Evolutionary conservation across 2,113 vertebrate species (phyloP), one percentile per base, ranked within the genome.

Genomic region (Oryzias curvinotus): DNA sequence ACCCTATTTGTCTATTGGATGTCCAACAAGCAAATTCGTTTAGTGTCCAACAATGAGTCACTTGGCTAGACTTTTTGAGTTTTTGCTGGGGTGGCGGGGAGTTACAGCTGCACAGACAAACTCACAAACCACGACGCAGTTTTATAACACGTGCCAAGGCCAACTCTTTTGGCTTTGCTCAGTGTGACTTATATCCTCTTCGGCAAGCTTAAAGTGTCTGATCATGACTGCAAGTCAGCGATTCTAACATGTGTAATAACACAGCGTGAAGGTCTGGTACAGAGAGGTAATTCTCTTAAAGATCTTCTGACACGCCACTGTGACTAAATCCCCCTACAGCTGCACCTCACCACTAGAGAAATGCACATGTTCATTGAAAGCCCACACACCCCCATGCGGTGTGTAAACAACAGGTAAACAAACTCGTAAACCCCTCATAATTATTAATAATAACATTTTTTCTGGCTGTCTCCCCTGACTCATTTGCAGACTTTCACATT

Each of bases 241-340:
- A 65, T 75, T 87, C 4, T 3, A 26, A 49, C 7, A 5, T 30
- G 48, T 59, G 57, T 52, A 62, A 75, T 70, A 56, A 82, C 58
- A 70, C 41, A 18, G 58, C 25, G 78, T 90, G 83, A 89, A 8
- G 43, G 65, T 75, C 78, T 81, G 73, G 80, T 47, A 64, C 50
- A 73, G 42, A 63, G 44, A 68, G 49, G 61, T 25, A n/a, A 52
- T 53, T 66, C 67, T 50, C 76, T 75, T 87, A 90, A 90, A 72
- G 82, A 87, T 69, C 66, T 51, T 60, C 68, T 83, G 74, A 88
- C 88, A 90, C 85, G 76, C 73, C 57, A 67, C 55, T 68, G 50
- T 55, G 52, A 57, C 57, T 62, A 56, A 53, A 62, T 51, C 16
- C 49, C 45, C 42, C 46, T 56, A 18, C 63, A 82, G 70, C 81